Evolutionary conservation across 2,888 invertebrate species (phyloP).

Genomic region (Macrosiphum euphorbiae): DNA sequence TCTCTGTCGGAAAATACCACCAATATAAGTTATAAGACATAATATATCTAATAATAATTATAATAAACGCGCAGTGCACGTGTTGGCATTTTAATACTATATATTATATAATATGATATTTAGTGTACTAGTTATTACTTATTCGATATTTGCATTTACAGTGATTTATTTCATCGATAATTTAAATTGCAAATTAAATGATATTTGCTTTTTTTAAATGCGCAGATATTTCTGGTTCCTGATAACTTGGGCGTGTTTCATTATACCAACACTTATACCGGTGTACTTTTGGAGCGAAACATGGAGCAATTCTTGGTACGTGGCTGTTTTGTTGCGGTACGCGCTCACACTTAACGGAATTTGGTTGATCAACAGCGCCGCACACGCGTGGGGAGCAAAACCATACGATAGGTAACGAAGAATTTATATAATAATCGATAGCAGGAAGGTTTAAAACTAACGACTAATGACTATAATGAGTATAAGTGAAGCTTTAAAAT

Average conservation of each 20-base stretch:
- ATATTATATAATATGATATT: no score
- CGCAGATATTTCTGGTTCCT: not conserved
- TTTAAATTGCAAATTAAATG: not conserved
- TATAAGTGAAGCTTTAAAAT: no score
- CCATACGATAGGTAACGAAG: slow-evolving; percentile 77
- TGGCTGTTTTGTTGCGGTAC: slow-evolving; percentile 78
- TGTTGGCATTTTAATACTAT: not conserved
- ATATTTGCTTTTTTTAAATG: not conserved
- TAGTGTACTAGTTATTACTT: no score
- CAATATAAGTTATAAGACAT: no score
- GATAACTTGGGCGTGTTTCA: slow-evolving; percentile 70
- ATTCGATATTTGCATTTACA: not conserved
- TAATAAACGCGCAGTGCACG: not conserved
- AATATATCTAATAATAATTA: no score
- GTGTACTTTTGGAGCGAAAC: slow-evolving; percentile 74
- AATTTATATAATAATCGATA: not conserved
- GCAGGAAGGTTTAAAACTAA: not conserved
- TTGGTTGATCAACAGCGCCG: slow-evolving; percentile 91
- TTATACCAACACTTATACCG: slow-evolving; percentile 75
- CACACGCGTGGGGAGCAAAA: slow-evolving; percentile 82
- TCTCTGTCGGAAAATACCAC: no score
- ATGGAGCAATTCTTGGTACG: slow-evolving; percentile 71
- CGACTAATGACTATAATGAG: no score
- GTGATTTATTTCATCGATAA: not conserved
- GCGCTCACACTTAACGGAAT: slow-evolving; percentile 83